Evolutionary conservation across 2,888 invertebrate species (phyloP).

Genomic region (Adelognathus sp.): DNA sequence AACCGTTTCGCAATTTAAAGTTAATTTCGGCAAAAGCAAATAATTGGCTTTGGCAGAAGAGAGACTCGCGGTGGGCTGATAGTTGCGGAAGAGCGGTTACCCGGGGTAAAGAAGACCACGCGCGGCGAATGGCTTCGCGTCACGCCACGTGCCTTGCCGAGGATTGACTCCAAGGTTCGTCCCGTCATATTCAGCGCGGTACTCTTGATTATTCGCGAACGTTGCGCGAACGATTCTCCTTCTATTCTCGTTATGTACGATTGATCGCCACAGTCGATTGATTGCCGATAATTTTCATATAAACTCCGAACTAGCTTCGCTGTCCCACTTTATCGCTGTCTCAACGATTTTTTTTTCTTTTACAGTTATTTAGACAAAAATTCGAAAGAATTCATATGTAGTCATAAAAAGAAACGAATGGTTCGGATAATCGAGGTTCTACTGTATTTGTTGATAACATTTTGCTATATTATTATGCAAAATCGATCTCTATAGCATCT

Average conservation of each 20-base stretch:
- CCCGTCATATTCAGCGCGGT: constrained; percentile 7
- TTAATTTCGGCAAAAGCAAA: constrained; percentile 78
- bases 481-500: too few relatives aligned
- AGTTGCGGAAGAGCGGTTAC: too few relatives aligned
- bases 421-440: too few relatives aligned
- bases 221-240: not conserved
- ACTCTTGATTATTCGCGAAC: not conserved
- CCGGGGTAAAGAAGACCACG: constrained; percentile 49
- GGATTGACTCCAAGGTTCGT: constrained; percentile 37
- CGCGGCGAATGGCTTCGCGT: constrained; percentile 69
- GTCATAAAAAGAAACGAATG: too few relatives aligned
- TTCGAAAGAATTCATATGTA: too few relatives aligned
- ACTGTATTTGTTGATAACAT: too few relatives aligned
- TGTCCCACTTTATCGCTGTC: constrained; percentile 11
- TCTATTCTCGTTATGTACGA: not conserved
- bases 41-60: constrained; percentile 71
- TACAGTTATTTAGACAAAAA: too few relatives aligned
- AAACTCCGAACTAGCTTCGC: not conserved
- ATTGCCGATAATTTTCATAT: constrained; percentile 18
- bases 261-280: constrained; percentile 21
- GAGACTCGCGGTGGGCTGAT: too few relatives aligned
- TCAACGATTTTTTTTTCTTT: too few relatives aligned
- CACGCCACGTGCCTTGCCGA: constrained; percentile 71
- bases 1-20: constrained; percentile 73
- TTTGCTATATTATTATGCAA: too few relatives aligned